phyloP scores from a whole-genome alignment of 2,888 invertebrate genomes.

The Cephus rjabovi region DNA sequence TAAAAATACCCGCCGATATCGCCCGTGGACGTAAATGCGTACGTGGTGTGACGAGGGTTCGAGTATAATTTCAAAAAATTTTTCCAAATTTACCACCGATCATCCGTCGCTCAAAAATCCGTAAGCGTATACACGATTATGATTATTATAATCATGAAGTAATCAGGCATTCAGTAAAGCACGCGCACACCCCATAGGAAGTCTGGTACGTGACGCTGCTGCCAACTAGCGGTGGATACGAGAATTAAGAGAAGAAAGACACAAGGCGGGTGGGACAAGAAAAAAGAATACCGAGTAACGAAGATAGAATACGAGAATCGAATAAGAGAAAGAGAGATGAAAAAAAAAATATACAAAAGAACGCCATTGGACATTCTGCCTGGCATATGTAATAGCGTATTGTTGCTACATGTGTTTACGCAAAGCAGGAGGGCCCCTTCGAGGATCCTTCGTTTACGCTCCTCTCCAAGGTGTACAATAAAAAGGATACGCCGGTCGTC shows the following conservation, averaged over 20 bases:
- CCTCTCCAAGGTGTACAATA: background rate
- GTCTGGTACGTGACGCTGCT: constrained; percentile 61
- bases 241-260: constrained; percentile 33
- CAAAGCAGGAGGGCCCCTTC: background rate
- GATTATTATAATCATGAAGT: background rate
- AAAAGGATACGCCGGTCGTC: background rate
- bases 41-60: background rate
- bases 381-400: constrained; percentile 43
- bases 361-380: constrained; percentile 33
- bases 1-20: too few relatives aligned
- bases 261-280: constrained; percentile 21
- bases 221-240: constrained; percentile 41
- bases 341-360: background rate
- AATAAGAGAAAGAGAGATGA: background rate
- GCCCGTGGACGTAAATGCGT: background rate
- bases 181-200: constrained; percentile 50
- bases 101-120: background rate
- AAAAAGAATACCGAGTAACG: background rate
- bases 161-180: constrained; percentile 55
- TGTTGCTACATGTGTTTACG: constrained; percentile 46
- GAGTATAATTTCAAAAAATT: background rate
- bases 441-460: background rate
- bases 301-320: background rate
- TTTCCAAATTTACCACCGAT: background rate
- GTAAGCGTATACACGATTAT: background rate